These are phyloP conservation scores for Damaliscus lunatus DNA, from an alignment of 2,113 vertebrate genomes.

Conservation along the genomic window DNA sequence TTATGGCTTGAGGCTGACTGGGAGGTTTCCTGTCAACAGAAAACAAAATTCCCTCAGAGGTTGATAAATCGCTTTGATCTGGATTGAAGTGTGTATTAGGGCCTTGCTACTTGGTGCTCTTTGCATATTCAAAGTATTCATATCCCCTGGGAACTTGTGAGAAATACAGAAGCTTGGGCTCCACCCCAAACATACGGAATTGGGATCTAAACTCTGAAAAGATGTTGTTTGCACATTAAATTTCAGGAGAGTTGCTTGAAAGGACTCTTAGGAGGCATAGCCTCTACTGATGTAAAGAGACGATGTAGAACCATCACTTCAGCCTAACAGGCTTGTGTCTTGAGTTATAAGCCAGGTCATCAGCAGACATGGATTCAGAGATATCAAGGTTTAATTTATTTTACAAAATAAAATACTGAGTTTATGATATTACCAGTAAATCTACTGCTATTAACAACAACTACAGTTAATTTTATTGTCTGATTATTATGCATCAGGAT, in stretches of 20 bases:
- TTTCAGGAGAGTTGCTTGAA: background rate
- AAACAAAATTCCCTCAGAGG: background rate
- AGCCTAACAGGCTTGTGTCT: background rate
- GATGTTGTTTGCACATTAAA: background rate
- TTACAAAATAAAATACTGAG: background rate
- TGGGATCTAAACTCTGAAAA: background rate
- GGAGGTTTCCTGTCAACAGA: background rate
- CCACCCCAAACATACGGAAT: background rate
- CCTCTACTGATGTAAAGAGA: rapidly evolving
- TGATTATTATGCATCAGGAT: rapidly evolving
- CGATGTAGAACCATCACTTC: rapidly evolving
- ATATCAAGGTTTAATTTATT: background rate
- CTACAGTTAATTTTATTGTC: too few relatives aligned
- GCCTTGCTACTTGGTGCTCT: background rate
- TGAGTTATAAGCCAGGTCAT: background rate
- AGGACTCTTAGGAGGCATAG: background rate
- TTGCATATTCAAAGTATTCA: background rate
- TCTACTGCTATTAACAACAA: background rate
- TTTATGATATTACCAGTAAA: background rate
- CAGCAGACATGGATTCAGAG: background rate
- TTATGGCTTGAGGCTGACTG: background rate
- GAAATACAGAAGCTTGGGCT: background rate
- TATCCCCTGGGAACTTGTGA: background rate
- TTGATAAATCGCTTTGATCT: background rate
- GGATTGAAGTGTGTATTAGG: background rate